A percentile compares a stretch with the other conserved stretches of the same genome.
These are phyloP conservation scores for Apocheima hispidaria DNA, from an alignment of 2,888 invertebrate species.

Conservation along the genomic window DNA sequence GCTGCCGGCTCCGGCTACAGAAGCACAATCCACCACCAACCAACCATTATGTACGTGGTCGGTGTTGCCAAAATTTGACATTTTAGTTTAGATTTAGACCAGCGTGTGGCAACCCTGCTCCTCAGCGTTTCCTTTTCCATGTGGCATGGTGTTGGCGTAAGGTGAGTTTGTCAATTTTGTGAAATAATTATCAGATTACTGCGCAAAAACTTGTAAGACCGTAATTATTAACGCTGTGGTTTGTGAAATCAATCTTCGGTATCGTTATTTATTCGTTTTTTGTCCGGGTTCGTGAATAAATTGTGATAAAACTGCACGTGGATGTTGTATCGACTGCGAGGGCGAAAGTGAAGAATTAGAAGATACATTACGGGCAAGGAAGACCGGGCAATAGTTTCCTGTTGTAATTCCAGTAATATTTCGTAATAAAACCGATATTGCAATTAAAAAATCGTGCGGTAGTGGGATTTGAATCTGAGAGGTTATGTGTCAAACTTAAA, in stretches of 20 bases:
- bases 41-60: too few species aligned
- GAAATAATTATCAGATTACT: constrained; percentile 55
- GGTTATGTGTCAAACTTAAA: constrained; percentile 54
- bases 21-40: too few species aligned
- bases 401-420: neutral
- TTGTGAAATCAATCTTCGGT: constrained; percentile 12
- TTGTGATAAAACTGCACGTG: constrained; percentile 44
- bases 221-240: constrained; percentile 9
- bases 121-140: constrained; percentile 75
- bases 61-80: too few species aligned
- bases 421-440: neutral
- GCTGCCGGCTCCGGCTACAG: too few species aligned
- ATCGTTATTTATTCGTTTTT: constrained; percentile 1
- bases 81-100: constrained; percentile 1
- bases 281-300: constrained; percentile 8
- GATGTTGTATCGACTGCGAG: constrained; percentile 16
- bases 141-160: constrained; percentile 84
- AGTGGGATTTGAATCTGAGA: constrained; percentile 40
- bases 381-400: constrained; percentile 5
- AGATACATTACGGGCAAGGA: constrained; percentile 18
- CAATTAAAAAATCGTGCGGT: neutral
- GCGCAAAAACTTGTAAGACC: constrained; percentile 45
- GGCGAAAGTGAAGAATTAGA: constrained; percentile 29
- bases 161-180: constrained; percentile 72
- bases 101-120: constrained; percentile 9